These are phyloP conservation scores for Plagodis pulveraria DNA, from an alignment of 2,888 invertebrate genomes.

Conservation along the genomic window DNA sequence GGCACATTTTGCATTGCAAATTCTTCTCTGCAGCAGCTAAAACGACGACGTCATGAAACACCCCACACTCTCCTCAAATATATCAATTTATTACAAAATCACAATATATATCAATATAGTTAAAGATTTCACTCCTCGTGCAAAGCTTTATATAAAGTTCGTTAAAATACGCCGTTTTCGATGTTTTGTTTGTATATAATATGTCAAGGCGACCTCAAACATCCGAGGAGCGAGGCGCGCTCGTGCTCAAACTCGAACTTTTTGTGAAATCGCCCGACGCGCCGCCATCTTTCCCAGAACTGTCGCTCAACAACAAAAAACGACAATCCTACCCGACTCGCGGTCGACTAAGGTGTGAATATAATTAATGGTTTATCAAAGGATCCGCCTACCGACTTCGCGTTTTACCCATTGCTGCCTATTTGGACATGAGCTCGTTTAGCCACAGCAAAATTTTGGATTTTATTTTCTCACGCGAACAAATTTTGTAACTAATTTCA, in stretches of 20 bases:
- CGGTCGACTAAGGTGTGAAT: conserved; percentile 78
- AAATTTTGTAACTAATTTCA: neutral
- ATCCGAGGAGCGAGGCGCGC: conserved; percentile 54
- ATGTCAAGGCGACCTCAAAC: conserved; percentile 58
- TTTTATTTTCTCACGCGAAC: no score
- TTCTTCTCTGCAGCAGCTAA: no score
- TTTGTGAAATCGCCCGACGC: conserved; percentile 52
- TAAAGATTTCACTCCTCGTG: neutral
- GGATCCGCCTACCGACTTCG: conserved; percentile 59
- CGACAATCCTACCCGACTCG: conserved; percentile 44
- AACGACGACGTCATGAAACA: no score
- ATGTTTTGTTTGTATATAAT: conserved; percentile 48
- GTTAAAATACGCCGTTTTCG: conserved; percentile 10
- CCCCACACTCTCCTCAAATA: no score
- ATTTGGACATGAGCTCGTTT: conserved; percentile 59
- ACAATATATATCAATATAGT: no score
- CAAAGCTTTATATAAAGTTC: conserved; percentile 4
- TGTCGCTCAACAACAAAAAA: conserved; percentile 59
- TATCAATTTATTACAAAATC: no score
- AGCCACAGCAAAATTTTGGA: conserved; percentile 33
- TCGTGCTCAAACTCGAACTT: conserved; percentile 68
- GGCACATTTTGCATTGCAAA: no score
- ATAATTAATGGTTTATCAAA: conserved; percentile 81
- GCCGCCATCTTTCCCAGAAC: conserved; percentile 72
- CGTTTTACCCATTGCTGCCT: conserved; percentile 46